These are phyloP conservation scores for Notoglanidium macrostoma DNA, from an alignment of 2,797 vertebrate species.

Conservation along the genomic window DNA sequence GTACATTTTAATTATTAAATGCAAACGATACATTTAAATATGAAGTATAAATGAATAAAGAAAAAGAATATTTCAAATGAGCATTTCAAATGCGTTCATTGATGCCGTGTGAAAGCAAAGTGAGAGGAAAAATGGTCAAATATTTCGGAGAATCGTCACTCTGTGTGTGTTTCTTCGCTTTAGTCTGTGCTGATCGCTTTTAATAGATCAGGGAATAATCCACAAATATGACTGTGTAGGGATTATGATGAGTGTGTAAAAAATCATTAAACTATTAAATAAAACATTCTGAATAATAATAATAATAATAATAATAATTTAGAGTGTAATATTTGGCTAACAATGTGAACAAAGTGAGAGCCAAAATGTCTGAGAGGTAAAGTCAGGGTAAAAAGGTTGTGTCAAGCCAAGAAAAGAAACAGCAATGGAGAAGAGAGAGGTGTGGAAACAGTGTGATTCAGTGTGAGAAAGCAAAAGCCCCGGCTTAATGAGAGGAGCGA, in stretches of 20 bases:
- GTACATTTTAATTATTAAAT: background rate
- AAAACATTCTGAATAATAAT: background rate
- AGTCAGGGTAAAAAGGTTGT: background rate
- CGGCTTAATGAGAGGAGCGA: conserved; percentile 46
- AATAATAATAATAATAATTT: background rate
- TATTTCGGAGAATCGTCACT: background rate
- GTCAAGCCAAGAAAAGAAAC: conserved; percentile 15
- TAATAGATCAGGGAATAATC: background rate
- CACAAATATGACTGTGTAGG: background rate
- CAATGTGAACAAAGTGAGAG: background rate
- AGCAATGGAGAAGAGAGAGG: conserved; percentile 5
- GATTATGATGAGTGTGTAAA: background rate
- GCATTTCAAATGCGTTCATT: too few relatives aligned
- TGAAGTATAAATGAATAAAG: background rate
- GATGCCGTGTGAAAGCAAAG: background rate
- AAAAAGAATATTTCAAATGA: background rate
- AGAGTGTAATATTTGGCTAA: background rate
- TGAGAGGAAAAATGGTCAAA: background rate
- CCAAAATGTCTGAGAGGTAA: background rate
- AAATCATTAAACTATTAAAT: background rate
- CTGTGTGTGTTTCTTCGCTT: background rate
- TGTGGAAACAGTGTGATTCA: conserved; percentile 48
- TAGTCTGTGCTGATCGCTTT: background rate
- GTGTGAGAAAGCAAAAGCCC: conserved; percentile 24
- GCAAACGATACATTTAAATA: background rate